Percentiles rank a stretch among this genome's conserved stretches.
These are phyloP conservation scores for Odontothrips loti DNA, from an alignment of 2,888 invertebrate species.

Conservation along the genomic window DNA sequence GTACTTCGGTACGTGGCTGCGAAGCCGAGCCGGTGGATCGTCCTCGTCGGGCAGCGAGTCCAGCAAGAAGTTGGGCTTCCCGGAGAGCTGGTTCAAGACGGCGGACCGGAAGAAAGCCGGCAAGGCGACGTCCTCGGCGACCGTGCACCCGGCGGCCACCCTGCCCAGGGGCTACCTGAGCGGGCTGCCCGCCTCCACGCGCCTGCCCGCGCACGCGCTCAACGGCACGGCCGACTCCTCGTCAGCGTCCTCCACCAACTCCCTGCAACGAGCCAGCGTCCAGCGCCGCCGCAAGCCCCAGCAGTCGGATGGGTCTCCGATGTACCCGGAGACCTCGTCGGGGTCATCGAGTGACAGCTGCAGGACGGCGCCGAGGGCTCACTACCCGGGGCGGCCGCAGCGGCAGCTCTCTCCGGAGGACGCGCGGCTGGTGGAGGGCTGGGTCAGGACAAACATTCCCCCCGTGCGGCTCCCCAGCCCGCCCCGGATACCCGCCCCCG, in stretches of 20 bases:
- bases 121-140: neutral
- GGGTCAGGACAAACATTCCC: slow-evolving; percentile 31
- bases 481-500: slow-evolving; percentile 33
- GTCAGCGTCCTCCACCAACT: neutral
- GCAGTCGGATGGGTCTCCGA: neutral
- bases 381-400: slow-evolving; percentile 5
- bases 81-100: slow-evolving; percentile 22
- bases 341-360: neutral
- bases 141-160: neutral
- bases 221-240: neutral
- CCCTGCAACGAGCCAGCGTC: neutral
- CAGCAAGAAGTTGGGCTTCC: neutral
- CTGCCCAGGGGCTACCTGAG: neutral
- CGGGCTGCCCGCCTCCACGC: slow-evolving; percentile 3
- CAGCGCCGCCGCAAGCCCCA: neutral
- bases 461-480: slow-evolving; percentile 33
- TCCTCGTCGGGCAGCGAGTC: slow-evolving; percentile 8
- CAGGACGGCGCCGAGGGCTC: neutral
- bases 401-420: slow-evolving; percentile 14
- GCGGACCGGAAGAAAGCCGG: neutral
- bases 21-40: neutral
- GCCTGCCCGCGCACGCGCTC: neutral
- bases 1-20: slow-evolving; percentile 12
- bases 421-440: slow-evolving; percentile 19
- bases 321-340: neutral